These are phyloP conservation scores for Marasmarcha lunaedactyla DNA, from an alignment of 2,888 invertebrate genomes.

Conservation along the genomic window DNA sequence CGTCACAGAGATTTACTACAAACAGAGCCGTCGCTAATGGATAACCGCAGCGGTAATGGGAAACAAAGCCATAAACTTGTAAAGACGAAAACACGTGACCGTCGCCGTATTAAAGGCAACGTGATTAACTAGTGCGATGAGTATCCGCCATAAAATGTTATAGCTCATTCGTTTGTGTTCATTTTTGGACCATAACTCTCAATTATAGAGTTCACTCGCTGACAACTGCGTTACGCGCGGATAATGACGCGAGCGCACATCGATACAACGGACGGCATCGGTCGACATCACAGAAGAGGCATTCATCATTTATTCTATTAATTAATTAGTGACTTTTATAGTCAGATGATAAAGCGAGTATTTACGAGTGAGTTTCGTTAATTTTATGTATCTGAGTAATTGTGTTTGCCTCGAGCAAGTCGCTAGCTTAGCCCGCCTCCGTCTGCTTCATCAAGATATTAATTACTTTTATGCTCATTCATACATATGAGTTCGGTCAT, in stretches of 20 bases:
- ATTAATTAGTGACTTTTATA: conserved; percentile 67
- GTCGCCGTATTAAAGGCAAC: too few relatives aligned
- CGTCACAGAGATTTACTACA: conserved; percentile 47
- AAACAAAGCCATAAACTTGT: background rate
- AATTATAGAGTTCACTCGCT: conserved; percentile 19
- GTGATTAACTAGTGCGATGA: too few relatives aligned
- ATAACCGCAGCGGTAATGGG: background rate
- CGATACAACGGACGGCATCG: conserved; percentile 11
- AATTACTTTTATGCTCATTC: background rate
- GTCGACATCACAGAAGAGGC: conserved; percentile 34
- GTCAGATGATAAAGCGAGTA: conserved; percentile 52
- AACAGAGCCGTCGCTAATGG: conserved; percentile 29
- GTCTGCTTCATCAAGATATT: conserved; percentile 18
- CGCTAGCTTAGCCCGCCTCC: conserved; percentile 23
- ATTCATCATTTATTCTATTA: conserved; percentile 63
- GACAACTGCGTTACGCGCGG: conserved; percentile 39
- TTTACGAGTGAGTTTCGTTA: conserved; percentile 60
- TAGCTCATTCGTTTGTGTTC: background rate
- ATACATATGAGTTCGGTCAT: too few relatives aligned
- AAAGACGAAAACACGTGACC: too few relatives aligned
- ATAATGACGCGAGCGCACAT: background rate
- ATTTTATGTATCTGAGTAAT: conserved; percentile 62
- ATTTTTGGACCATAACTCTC: conserved; percentile 3
- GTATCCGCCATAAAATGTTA: too few relatives aligned
- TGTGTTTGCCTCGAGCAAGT: conserved; percentile 44